Percentiles rank a stretch among this genome's conserved stretches.
Evolutionary conservation across 2,888 invertebrate species (phyloP).

Genomic region (Noctua pronuba): DNA sequence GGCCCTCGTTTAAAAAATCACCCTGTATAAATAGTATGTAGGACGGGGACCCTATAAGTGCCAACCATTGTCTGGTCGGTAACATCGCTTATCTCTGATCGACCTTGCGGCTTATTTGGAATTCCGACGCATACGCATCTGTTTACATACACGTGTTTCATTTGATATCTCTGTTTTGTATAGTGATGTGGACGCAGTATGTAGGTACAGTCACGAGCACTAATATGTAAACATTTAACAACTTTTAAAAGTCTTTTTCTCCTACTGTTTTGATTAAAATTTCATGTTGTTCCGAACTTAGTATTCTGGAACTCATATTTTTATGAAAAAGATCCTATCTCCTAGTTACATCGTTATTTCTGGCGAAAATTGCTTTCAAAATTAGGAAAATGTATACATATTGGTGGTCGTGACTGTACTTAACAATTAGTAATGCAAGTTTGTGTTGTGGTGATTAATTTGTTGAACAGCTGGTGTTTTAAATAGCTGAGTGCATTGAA

Average conservation of each 20-base stretch:
- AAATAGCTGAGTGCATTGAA: neutral
- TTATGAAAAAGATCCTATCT: too few species aligned
- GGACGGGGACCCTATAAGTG: neutral
- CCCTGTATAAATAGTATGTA: neutral
- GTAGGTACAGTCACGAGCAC: too few species aligned
- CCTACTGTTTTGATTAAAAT: too few species aligned
- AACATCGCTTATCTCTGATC: conserved; percentile 49
- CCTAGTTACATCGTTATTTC: too few species aligned
- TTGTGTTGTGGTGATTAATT: neutral
- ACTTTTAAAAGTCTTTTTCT: too few species aligned
- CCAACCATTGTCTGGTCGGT: conserved; percentile 14
- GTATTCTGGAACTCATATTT: too few species aligned
- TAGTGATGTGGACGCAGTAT: neutral
- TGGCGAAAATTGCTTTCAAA: too few species aligned
- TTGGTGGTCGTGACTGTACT: too few species aligned
- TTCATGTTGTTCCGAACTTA: too few species aligned
- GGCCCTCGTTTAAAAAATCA: neutral
- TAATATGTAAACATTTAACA: too few species aligned
- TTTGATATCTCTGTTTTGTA: conserved; percentile 50
- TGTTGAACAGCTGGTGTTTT: neutral
- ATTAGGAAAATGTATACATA: too few species aligned
- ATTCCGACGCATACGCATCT: conserved; percentile 54
- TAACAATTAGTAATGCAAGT: conserved; percentile 9
- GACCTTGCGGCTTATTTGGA: conserved; percentile 60
- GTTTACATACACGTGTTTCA: conserved; percentile 51